These are phyloP conservation scores for Didymodactylos carnosus DNA, from an alignment of 2,888 invertebrate genomes.

Conservation along the genomic window DNA sequence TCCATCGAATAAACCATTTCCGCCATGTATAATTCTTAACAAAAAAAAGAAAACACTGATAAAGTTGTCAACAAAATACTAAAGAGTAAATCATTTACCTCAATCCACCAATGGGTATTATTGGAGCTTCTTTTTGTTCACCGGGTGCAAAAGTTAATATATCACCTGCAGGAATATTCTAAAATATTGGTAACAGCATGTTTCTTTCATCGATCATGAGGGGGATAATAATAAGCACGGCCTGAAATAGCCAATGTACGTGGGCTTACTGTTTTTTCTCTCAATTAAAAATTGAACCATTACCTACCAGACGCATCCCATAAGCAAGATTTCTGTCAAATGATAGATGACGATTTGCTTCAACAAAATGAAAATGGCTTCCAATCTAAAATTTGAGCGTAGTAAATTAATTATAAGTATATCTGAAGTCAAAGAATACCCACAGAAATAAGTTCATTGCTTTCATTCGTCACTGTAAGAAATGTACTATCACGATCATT, in stretches of 20 bases:
- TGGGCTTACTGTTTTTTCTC: slow-evolving; percentile 6
- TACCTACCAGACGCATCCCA: slow-evolving; percentile 30
- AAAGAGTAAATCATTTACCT: slow-evolving; percentile 18
- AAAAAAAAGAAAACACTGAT: not conserved
- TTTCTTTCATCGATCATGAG: too few species aligned
- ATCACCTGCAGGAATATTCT: slow-evolving; percentile 30
- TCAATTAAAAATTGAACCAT: too few species aligned
- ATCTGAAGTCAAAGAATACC: slow-evolving; percentile 17
- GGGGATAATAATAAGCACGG: too few species aligned
- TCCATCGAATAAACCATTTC: slow-evolving; percentile 27
- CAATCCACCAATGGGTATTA: slow-evolving; percentile 27
- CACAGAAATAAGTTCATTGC: slow-evolving; percentile 28
- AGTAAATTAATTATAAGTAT: not conserved
- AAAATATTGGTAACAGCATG: too few species aligned
- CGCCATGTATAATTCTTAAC: slow-evolving; percentile 24
- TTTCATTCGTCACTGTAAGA: slow-evolving; percentile 23
- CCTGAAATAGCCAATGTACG: not conserved
- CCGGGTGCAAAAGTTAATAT: slow-evolving; percentile 30
- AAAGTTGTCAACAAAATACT: not conserved
- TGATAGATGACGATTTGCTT: slow-evolving; percentile 25
- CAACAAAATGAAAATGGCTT: slow-evolving; percentile 29
- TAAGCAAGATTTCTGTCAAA: slow-evolving; percentile 27
- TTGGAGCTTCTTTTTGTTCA: slow-evolving; percentile 22
- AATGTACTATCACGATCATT: slow-evolving; percentile 18
- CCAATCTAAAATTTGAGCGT: slow-evolving; percentile 21